Percentiles rank a stretch among this genome's conserved stretches.
These are phyloP conservation scores for Pseudorasbora parva DNA, from an alignment of 2,113 vertebrate genomes.

Conservation along the genomic window DNA sequence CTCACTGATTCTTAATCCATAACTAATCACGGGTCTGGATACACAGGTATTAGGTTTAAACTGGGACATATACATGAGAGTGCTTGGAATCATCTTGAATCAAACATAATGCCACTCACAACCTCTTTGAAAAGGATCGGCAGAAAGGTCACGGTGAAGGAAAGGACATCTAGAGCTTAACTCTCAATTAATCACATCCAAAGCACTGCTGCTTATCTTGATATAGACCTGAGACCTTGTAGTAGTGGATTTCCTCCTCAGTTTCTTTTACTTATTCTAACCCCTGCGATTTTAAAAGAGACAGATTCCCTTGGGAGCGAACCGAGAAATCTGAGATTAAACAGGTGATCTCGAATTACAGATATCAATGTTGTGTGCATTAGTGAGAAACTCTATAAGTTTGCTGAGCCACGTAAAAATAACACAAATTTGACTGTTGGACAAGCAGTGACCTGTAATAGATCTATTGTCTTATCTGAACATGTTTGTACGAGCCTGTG, in stretches of 20 bases:
- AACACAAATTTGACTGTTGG: neutral
- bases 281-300: neutral
- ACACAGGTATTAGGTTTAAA: neutral
- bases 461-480: conserved; percentile 23
- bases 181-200: conserved; percentile 42
- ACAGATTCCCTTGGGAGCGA: conserved; percentile 25
- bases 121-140: conserved; percentile 30
- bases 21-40: neutral
- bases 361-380: neutral
- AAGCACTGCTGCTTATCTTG: conserved; percentile 36
- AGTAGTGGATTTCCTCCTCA: conserved; percentile 40
- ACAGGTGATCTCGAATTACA: conserved; percentile 21
- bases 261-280: conserved; percentile 20
- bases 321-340: conserved; percentile 26
- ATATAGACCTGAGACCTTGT: conserved; percentile 25
- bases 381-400: conserved; percentile 22
- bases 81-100: conserved; percentile 45
- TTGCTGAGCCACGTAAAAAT: conserved; percentile 16
- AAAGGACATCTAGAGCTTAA: conserved; percentile 17
- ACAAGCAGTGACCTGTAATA: conserved; percentile 28
- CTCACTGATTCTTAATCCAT: neutral
- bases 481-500: neutral
- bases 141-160: conserved; percentile 8
- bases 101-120: conserved; percentile 33
- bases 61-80: conserved; percentile 29